These are phyloP conservation scores for Melinaea marsaeus DNA, from an alignment of 2,888 invertebrate genomes.

Conservation along the genomic window DNA sequence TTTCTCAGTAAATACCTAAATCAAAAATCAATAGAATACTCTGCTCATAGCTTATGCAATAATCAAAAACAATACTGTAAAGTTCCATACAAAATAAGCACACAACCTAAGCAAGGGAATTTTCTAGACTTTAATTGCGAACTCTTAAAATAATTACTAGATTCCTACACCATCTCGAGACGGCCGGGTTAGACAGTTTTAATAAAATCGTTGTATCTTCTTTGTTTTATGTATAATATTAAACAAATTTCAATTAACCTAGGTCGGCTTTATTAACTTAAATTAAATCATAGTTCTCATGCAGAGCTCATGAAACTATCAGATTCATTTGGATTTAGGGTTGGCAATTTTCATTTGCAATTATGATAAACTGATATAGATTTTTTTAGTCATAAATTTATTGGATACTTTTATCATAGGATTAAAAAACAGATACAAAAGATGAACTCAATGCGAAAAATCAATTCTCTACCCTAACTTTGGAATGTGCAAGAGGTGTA, in stretches of 20 bases:
- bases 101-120: conserved; percentile 21
- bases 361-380: no score
- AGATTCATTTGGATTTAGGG: conserved; percentile 46
- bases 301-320: conserved; percentile 48
- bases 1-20: not conserved
- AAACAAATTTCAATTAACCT: conserved; percentile 72
- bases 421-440: no score
- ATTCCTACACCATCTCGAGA: conserved; percentile 36
- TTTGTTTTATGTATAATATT: conserved; percentile 46
- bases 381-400: no score
- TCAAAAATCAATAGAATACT: not conserved
- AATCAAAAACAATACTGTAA: not conserved
- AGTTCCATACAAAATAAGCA: conserved; percentile 3
- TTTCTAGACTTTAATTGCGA: conserved; percentile 21
- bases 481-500: no score
- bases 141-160: conserved; percentile 35
- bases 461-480: no score
- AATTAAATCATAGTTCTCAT: conserved; percentile 69
- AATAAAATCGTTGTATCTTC: conserved; percentile 57
- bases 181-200: conserved; percentile 47
- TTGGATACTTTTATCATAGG: no score
- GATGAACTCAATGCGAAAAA: no score
- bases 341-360: conserved; percentile 31
- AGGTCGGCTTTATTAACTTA: conserved; percentile 63
- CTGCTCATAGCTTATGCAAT: not conserved